Conservation (phyloP, 2,888 invertebrate genomes). For the Chironomus tentans region DNA sequence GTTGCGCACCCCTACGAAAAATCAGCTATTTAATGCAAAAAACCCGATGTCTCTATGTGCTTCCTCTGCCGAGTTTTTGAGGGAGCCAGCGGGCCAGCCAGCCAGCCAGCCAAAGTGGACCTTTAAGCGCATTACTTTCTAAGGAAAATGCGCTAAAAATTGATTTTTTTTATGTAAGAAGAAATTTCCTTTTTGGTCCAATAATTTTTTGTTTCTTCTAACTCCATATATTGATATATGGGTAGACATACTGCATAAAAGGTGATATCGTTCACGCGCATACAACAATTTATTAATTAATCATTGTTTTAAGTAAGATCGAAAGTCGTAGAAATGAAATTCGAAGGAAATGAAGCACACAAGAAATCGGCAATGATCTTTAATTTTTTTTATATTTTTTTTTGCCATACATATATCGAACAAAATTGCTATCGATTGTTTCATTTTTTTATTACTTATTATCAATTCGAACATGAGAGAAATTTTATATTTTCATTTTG, state of each 20-base stretch:
- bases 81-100: no score
- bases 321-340: slow-evolving; percentile 1
- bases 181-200: neutral
- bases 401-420: neutral
- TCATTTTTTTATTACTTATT: neutral
- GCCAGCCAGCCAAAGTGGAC: no score
- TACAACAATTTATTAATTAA: slow-evolving; percentile 25
- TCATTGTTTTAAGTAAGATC: slow-evolving; percentile 3
- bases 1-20: no score
- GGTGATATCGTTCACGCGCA: slow-evolving; percentile 2
- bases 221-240: no score
- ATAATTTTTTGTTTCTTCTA: neutral
- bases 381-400: neutral
- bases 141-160: no score
- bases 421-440: neutral
- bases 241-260: neutral
- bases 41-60: no score
- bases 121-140: no score
- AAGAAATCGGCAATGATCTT: slow-evolving; percentile 17
- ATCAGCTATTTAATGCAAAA: no score
- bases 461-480: neutral
- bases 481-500: neutral
- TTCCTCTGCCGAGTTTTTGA: no score
- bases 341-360: neutral
- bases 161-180: neutral